phyloP scores from a whole-genome alignment of 2,113 vertebrate species.

The Labrus mixtus region DNA sequence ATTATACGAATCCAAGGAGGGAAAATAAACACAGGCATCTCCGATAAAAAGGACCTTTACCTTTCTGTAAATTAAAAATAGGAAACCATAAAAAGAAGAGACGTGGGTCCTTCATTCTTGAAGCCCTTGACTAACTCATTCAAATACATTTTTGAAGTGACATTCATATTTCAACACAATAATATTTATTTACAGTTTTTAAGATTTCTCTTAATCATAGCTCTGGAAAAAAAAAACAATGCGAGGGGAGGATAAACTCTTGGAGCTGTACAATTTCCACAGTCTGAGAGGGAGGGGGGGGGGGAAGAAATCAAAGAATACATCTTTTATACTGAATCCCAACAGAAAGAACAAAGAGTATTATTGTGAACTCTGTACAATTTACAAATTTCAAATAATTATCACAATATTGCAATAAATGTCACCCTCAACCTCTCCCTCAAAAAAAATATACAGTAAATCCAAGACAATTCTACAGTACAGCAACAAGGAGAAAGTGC shows the following conservation, averaged over 20 bases:
- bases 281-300: conserved; percentile 55
- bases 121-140: conserved; percentile 89
- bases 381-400: conserved; percentile 81
- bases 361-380: conserved; percentile 80
- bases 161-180: conserved; percentile 91
- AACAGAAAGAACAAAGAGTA: conserved; percentile 73
- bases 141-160: conserved; percentile 87
- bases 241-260: conserved; percentile 82
- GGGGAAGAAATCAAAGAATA: conserved; percentile 47
- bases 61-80: conserved; percentile 84
- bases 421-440: conserved; percentile 71
- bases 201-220: conserved; percentile 84
- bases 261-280: conserved; percentile 84
- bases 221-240: conserved; percentile 74
- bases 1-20: conserved; percentile 83
- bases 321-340: conserved; percentile 70
- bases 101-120: conserved; percentile 82
- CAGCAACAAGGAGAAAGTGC: conserved; percentile 81
- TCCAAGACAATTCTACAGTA: conserved; percentile 80
- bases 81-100: conserved; percentile 75
- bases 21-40: conserved; percentile 79
- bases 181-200: conserved; percentile 88
- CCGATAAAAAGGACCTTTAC: conserved; percentile 82
- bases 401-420: conserved; percentile 84
- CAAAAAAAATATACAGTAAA: conserved; percentile 78